These are phyloP conservation scores for Lamprotornis superbus DNA, from an alignment of 2,113 vertebrate species.

Conservation along the genomic window DNA sequence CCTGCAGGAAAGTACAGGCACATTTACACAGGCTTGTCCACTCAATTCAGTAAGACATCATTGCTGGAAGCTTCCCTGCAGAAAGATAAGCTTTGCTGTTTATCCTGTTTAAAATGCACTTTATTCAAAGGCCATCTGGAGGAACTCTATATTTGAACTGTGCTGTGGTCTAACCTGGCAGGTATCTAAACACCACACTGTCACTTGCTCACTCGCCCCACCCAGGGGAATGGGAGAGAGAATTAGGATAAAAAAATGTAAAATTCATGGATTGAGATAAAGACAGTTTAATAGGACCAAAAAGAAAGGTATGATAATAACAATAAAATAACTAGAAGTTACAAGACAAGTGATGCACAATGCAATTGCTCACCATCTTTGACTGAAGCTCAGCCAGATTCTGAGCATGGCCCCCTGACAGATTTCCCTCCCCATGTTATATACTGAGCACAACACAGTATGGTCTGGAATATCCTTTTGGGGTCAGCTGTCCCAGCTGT, in stretches of 20 bases:
- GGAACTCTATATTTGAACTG: not conserved
- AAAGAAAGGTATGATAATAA: not conserved
- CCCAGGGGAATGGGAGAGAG: not conserved
- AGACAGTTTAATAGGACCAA: not conserved
- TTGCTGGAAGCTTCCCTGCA: not conserved
- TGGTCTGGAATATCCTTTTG: not conserved
- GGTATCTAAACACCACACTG: not conserved
- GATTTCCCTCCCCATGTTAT: not conserved
- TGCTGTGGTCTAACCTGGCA: not conserved
- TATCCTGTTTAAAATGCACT: not conserved
- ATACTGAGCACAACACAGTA: not conserved
- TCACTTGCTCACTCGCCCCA: fast-evolving
- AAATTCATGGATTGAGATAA: not conserved
- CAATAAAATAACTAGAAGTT: not conserved
- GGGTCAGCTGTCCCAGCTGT: not conserved
- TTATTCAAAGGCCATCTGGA: not conserved
- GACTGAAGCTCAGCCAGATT: not conserved
- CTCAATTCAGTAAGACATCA: not conserved
- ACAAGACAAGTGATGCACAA: not conserved
- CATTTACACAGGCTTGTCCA: not conserved
- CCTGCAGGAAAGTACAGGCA: not conserved
- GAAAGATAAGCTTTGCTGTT: not conserved
- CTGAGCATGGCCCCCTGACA: not conserved
- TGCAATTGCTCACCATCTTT: not conserved
- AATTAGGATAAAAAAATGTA: not conserved